Evolutionary conservation across 2,113 vertebrate genomes (phyloP).

Genomic region (Heliornis fulica): DNA sequence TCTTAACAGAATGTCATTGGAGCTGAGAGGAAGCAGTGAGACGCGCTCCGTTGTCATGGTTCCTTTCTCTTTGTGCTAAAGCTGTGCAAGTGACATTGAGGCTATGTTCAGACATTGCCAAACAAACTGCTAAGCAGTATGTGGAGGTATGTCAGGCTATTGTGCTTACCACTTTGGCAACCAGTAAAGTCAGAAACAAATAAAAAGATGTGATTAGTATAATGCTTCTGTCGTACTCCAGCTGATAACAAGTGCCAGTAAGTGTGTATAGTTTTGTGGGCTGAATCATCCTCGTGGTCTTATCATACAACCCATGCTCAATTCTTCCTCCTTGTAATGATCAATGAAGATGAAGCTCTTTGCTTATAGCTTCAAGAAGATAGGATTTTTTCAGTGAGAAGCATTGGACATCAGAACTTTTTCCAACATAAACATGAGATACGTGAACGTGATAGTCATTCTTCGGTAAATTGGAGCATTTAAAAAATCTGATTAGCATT

Average conservation of each 20-base stretch:
- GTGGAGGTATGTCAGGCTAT: background rate
- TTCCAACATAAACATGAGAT: background rate
- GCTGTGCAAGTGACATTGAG: background rate
- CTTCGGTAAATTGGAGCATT: background rate
- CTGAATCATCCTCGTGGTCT: background rate
- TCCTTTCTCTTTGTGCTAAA: background rate
- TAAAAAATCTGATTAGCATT: background rate
- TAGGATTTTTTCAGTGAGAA: background rate
- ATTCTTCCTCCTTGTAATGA: background rate
- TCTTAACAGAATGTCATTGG: background rate
- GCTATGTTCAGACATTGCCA: background rate
- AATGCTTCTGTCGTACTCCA: background rate
- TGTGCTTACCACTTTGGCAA: background rate
- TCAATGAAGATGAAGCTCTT: background rate
- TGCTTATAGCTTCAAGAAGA: background rate
- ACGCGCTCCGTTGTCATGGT: fast-evolving
- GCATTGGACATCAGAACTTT: background rate
- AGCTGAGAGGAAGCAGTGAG: background rate
- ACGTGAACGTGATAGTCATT: background rate
- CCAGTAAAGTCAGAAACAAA: background rate
- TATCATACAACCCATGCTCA: background rate
- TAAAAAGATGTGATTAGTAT: too few relatives aligned
- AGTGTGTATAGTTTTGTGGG: background rate
- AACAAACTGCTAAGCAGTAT: background rate
- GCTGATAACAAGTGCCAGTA: background rate